These are phyloP conservation scores for Falcunculus frontatus DNA, from an alignment of 2,113 vertebrate genomes.

Conservation along the genomic window DNA sequence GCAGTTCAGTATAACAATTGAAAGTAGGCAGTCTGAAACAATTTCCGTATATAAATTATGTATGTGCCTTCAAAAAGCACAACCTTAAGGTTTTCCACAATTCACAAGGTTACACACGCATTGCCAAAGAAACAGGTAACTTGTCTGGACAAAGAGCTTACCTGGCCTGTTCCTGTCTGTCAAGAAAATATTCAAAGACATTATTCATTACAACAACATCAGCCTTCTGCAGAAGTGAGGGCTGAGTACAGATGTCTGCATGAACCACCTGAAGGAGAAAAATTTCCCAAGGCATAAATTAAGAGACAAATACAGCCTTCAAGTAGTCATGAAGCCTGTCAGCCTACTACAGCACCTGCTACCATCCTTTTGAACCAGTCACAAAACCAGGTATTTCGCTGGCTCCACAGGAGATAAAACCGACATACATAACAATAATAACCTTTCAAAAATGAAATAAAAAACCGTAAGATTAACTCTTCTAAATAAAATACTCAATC, in stretches of 20 bases:
- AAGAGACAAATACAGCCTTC: background rate
- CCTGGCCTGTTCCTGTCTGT: constrained; percentile 83
- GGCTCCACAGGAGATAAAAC: background rate
- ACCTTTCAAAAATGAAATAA: background rate
- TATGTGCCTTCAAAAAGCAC: constrained; percentile 37
- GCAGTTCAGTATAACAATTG: background rate
- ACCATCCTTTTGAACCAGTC: background rate
- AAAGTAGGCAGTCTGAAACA: background rate
- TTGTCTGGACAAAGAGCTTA: constrained; percentile 65
- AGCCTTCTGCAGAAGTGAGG: constrained; percentile 79
- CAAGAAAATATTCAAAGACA: constrained; percentile 94
- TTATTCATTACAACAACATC: constrained; percentile 95
- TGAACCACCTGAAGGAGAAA: constrained; percentile 81
- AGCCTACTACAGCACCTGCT: background rate
- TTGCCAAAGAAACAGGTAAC: constrained; percentile 36
- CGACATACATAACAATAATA: background rate
- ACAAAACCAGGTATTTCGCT: background rate
- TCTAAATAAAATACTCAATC: background rate
- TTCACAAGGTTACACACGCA: background rate
- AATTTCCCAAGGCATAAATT: constrained; percentile 28
- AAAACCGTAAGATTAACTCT: background rate
- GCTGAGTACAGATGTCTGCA: constrained; percentile 83
- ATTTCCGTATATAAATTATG: constrained; percentile 24
- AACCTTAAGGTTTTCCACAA: constrained; percentile 24
- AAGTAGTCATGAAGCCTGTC: background rate